A percentile compares a stretch with the other conserved stretches of the same genome.
Evolutionary conservation across 2,797 vertebrate genomes (phyloP).

Genomic region (Oryzias dopingdopingensis): DNA sequence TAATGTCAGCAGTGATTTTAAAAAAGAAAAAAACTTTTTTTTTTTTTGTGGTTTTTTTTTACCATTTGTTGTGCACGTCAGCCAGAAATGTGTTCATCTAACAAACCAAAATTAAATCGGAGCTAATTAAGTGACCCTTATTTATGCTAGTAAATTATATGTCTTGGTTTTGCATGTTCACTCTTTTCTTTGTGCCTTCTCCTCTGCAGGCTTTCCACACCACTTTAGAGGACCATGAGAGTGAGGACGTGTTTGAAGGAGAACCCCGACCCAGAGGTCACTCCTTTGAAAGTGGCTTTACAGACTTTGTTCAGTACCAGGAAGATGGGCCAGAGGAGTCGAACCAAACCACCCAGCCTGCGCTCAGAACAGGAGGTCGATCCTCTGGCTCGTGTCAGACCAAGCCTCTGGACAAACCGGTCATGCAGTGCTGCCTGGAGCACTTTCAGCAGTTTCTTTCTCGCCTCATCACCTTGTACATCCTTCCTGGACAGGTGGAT

Average conservation of each 20-base stretch:
- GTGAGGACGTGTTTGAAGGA: slow-evolving; percentile 84
- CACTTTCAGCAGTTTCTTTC: slow-evolving; percentile 95
- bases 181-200: not conserved
- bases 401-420: slow-evolving; percentile 87
- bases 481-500: slow-evolving; percentile 72
- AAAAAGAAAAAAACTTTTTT: too few relatives aligned
- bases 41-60: too few relatives aligned
- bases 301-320: slow-evolving; percentile 94
- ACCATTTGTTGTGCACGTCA: too few relatives aligned
- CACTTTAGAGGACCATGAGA: slow-evolving; percentile 70
- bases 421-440: slow-evolving; percentile 97
- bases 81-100: too few relatives aligned
- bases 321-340: slow-evolving; percentile 81
- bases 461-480: slow-evolving; percentile 88
- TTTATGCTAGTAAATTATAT: too few relatives aligned
- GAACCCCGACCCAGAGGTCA: slow-evolving; percentile 81
- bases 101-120: too few relatives aligned
- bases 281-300: slow-evolving; percentile 91
- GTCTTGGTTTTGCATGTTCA: not conserved
- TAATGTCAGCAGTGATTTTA: too few relatives aligned
- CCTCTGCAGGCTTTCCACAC: slow-evolving; percentile 16
- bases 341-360: slow-evolving; percentile 71
- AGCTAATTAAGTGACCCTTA: too few relatives aligned
- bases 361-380: slow-evolving; percentile 77
- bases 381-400: slow-evolving; percentile 66